A percentile compares a stretch with the other conserved stretches of the same genome.
These are phyloP conservation scores for Pomacea canaliculata DNA, from an alignment of 2,888 invertebrate genomes.

Conservation along the genomic window DNA sequence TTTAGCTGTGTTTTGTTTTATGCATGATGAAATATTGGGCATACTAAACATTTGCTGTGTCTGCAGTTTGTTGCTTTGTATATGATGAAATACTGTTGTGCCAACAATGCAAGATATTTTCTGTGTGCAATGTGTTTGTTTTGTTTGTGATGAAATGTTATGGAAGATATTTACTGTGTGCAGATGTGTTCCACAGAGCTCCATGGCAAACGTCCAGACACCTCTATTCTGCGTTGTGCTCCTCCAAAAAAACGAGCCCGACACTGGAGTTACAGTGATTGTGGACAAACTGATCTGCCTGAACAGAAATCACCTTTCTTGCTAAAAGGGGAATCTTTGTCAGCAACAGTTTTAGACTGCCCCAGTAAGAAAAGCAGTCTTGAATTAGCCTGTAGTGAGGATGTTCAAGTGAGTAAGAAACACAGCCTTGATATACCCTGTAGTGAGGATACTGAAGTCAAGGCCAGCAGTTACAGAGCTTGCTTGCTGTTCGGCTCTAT, in stretches of 20 bases:
- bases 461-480: too few species aligned
- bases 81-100: too few species aligned
- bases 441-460: background rate
- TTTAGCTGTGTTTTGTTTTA: too few species aligned
- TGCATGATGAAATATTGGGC: too few species aligned
- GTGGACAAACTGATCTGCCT: background rate
- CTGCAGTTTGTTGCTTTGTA: too few species aligned
- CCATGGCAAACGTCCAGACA: background rate
- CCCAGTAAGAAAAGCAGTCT: too few species aligned
- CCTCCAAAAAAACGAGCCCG: constrained; percentile 35
- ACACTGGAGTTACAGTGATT: constrained; percentile 29
- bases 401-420: background rate
- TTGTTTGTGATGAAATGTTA: too few species aligned
- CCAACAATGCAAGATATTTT: too few species aligned
- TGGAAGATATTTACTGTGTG: background rate
- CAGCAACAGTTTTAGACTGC: too few species aligned
- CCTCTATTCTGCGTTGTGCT: constrained; percentile 4
- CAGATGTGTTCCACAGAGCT: constrained; percentile 20
- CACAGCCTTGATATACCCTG: background rate
- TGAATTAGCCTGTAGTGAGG: background rate
- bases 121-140: too few species aligned
- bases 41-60: too few species aligned
- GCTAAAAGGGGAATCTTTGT: background rate
- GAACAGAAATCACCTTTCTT: background rate
- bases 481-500: too few species aligned